Evolutionary conservation across 2,888 invertebrate species (phyloP).

Genomic region (Plebejus anna): DNA sequence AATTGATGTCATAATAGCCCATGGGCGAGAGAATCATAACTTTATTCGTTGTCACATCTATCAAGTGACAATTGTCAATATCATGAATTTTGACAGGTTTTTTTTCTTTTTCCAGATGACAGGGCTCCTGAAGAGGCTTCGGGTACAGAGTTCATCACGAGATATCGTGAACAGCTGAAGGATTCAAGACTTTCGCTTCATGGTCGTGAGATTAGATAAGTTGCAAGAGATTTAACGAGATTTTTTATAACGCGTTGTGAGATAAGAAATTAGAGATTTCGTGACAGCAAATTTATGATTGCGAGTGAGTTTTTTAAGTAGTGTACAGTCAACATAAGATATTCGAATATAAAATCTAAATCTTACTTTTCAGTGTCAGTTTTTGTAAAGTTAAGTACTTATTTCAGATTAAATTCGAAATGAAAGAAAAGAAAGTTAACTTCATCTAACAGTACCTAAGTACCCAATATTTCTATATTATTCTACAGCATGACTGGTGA

Average conservation of each 20-base stretch:
- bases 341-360: neutral
- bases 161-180: conserved; percentile 55
- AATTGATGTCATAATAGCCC: neutral
- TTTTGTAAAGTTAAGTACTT: neutral
- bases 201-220: conserved; percentile 43
- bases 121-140: conserved; percentile 68
- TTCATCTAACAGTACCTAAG: neutral
- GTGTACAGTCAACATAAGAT: conserved; percentile 10
- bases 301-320: conserved; percentile 6
- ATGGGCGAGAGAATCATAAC: neutral
- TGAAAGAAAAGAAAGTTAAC: neutral
- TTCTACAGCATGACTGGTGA: too few relatives aligned
- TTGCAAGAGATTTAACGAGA: conserved; percentile 37
- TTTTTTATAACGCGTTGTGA: conserved; percentile 71
- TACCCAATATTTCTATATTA: neutral
- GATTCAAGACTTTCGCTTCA: conserved; percentile 43
- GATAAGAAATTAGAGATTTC: conserved; percentile 52
- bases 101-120: conserved; percentile 66
- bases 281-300: conserved; percentile 51
- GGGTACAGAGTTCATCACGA: conserved; percentile 70
- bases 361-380: neutral
- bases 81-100: neutral
- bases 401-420: too few relatives aligned
- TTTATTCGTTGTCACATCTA: neutral
- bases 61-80: neutral